These are phyloP conservation scores for Rhinella marina DNA, from an alignment of 2,797 vertebrate genomes.

Conservation along the genomic window DNA sequence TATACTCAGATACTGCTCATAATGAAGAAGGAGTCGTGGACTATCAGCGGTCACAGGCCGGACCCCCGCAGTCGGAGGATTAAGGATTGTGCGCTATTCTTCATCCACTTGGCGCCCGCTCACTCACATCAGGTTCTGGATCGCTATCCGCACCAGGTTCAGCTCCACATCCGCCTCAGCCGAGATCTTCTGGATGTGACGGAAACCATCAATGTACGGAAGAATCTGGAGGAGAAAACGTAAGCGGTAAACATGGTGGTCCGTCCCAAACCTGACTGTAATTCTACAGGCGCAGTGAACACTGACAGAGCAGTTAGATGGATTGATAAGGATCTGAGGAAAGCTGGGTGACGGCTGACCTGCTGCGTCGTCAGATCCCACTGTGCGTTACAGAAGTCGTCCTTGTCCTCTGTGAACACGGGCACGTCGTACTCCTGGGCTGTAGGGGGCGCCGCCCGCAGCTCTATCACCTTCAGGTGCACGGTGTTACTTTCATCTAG, in stretches of 20 bases:
- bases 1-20: not conserved
- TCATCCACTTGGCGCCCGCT: not conserved
- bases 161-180: conserved; percentile 96
- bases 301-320: not conserved
- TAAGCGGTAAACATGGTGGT: no score
- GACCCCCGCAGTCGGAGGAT: no score
- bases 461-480: conserved; percentile 93
- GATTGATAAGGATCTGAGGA: no score
- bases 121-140: conserved; percentile 96
- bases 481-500: conserved; percentile 96
- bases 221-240: conserved; percentile 80
- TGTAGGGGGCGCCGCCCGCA: conserved; percentile 87
- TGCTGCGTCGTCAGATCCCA: conserved; percentile 99
- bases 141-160: conserved; percentile 95
- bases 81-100: no score
- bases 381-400: conserved; percentile 91
- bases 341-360: conserved; percentile 65
- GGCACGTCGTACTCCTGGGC: conserved; percentile 98
- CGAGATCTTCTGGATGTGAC: conserved; percentile 96
- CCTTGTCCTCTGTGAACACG: conserved; percentile 94
- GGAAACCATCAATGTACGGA: conserved; percentile 93
- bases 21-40: not conserved
- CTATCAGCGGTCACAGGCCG: no score
- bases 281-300: not conserved
- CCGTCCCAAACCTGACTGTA: not conserved